Conservation (phyloP, 2,797 vertebrate genomes). For the Anguilla obscura region DNA sequence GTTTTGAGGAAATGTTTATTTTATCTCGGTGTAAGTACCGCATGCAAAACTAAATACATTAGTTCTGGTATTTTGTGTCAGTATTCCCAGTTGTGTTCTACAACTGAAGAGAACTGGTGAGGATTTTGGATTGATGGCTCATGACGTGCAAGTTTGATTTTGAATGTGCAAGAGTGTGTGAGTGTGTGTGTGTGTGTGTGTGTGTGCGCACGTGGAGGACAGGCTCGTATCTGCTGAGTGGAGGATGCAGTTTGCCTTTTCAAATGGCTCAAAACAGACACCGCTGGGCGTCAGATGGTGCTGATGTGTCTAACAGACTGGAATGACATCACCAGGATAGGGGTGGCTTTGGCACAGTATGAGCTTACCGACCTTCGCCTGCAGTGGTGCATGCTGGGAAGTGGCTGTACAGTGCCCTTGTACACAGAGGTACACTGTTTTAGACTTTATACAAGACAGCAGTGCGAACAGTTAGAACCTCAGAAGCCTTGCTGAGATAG, state of each 20-base stretch:
- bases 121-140: not conserved
- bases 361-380: not conserved
- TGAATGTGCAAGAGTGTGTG: conserved; percentile 20
- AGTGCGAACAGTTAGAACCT: not conserved
- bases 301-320: not conserved
- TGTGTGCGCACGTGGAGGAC: not conserved
- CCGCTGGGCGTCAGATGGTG: not conserved
- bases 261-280: not conserved
- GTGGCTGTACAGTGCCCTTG: not conserved
- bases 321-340: not conserved
- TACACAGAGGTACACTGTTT: not conserved
- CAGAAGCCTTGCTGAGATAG: not conserved
- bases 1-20: not conserved
- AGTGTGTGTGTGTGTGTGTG: conserved; percentile 13
- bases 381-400: not conserved
- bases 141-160: not conserved
- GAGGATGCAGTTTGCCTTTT: not conserved
- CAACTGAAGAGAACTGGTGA: not conserved
- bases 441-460: not conserved
- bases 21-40: not conserved
- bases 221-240: not conserved
- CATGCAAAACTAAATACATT: not conserved
- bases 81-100: not conserved
- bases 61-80: not conserved
- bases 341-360: not conserved